Evolutionary conservation across 2,113 vertebrate species (phyloP), one percentile per base, ranked within the genome.

Genomic region (Eubucco bourcierii): DNA sequence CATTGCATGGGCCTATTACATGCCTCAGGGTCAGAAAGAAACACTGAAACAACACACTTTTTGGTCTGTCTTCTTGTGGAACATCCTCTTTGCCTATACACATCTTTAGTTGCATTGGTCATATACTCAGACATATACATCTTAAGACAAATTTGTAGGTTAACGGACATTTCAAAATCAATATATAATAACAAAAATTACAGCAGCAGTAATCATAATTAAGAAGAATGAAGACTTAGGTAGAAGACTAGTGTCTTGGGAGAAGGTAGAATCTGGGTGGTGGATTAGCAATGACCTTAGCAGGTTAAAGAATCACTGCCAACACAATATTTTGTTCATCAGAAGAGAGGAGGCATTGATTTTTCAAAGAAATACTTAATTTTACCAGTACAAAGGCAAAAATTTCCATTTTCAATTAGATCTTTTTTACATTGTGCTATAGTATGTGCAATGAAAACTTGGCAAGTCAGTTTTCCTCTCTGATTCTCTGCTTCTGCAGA

Each of bases 401-500:
- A 13, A 10, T 19, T 47, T 23, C 21, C 50, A 5, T 75, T 77
- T 80, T 88, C 65, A 61, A 9, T 75, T 47, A 50, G 5, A 31
- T 61, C 6, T 53, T 87, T 86, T 86, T 71, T 79, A 29, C 9
- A 7, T 14, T 50, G 20, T 53, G 24, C 33, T 65, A 10, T 61
- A 80, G 17, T 6, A 14, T 75, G 20, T 37, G 19, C 44, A n/a
- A 24, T 29, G 44, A 78, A 91, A 88, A 63, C 46, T 31, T 1
- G 2, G 10, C 56, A 46, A 88, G 17, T 88, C 7, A 19, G 65
- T 84, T 88, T 94, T 86, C 65, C 20, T 64, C 56, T 90, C 60
- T 95, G 80, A 87, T 84, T 95, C 63, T 70, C 50, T 73, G n/a
- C 39, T 65, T 79, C 9, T 73, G 61, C 83, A 53, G 87, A 71